Base-by-base conservation (phyloP, 2,797 vertebrate genomes). In the Pipistrellus pipistrellus region DNA sequence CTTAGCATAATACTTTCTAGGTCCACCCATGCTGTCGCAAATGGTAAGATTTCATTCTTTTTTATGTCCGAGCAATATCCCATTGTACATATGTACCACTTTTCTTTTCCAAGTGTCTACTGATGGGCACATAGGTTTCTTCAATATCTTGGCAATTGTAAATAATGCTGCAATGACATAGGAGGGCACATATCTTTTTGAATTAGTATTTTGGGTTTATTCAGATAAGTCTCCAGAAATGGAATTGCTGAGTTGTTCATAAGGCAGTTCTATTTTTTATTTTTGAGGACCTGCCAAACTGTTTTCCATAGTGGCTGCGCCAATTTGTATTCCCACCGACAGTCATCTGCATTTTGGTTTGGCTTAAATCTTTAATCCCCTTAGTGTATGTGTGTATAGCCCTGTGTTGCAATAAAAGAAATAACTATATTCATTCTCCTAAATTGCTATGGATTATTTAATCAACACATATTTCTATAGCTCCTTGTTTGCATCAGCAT, bases 361-460 rank as follows among this genome's bases (percentile, higher is more conserved):
- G 75, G 3, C 8, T 48, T 68, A 55, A 86, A 88, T 90, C 23
- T 51, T 15, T 41, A 38, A 85, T 69, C 41, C 21, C 12, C 11
- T 51, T 2, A 3, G 18, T 8, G 4, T 7, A 9, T 9, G 12
- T 57, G 18, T 8, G 3, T 23, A 9, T 10, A 12, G 38, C 9
- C 35, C 4, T 44, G 12, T 21, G 6, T 32, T 30, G 6, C 1
- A 35, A 46, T 76, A 51, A 53, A n/a, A 80, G 55, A 88, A 80
- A 38, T 30, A 27, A 41, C 55, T 41, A 0, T 13, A 1, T 15
- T 72, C 44, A 7, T 78, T 41, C 27, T 48, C 57, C 25, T 12
- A 46, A 71, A 66, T 73, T 32, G 7, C 85, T 35, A 0, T 10
- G 23, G 25, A 8, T 46, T n/a, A 17, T 21, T 68, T 55, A 69